These are phyloP conservation scores for Ophraella communa DNA, from an alignment of 2,888 invertebrate genomes.

Conservation along the genomic window DNA sequence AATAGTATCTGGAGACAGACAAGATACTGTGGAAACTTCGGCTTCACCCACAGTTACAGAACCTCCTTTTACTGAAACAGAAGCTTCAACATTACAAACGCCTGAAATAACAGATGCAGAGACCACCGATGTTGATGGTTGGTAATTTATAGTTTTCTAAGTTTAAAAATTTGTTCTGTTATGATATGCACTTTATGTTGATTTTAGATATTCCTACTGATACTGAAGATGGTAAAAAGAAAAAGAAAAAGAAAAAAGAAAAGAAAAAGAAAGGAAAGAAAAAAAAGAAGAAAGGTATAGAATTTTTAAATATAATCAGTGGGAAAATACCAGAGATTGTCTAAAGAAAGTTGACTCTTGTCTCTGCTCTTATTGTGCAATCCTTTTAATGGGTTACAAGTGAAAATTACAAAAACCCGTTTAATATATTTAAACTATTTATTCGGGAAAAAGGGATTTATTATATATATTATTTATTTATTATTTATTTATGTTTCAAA, in stretches of 20 bases:
- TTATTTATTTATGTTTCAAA: too few relatives aligned
- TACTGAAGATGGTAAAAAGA: conserved; percentile 25
- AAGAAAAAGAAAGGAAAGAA: conserved; percentile 42
- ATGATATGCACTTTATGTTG: not conserved
- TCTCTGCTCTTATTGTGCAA: too few relatives aligned
- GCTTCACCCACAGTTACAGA: conserved; percentile 18
- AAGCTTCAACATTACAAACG: conserved; percentile 46
- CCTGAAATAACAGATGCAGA: conserved; percentile 48
- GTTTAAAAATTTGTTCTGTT: not conserved
- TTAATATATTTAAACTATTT: too few relatives aligned
- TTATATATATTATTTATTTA: too few relatives aligned
- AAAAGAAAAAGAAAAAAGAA: conserved; percentile 43
- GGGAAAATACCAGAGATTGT: too few relatives aligned
- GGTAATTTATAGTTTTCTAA: not conserved
- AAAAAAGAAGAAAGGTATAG: conserved; percentile 42
- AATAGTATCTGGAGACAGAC: conserved; percentile 3
- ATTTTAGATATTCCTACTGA: conserved; percentile 26
- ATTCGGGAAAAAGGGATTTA: too few relatives aligned
- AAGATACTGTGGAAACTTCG: conserved; percentile 15
- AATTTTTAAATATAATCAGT: too few relatives aligned
- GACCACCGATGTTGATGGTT: conserved; percentile 41
- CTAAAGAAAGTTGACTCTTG: too few relatives aligned
- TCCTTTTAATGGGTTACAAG: too few relatives aligned
- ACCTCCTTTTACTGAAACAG: conserved; percentile 39
- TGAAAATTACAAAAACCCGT: too few relatives aligned